These are phyloP conservation scores for Philopedon plagiatum DNA, from an alignment of 2,888 invertebrate genomes.

Conservation along the genomic window DNA sequence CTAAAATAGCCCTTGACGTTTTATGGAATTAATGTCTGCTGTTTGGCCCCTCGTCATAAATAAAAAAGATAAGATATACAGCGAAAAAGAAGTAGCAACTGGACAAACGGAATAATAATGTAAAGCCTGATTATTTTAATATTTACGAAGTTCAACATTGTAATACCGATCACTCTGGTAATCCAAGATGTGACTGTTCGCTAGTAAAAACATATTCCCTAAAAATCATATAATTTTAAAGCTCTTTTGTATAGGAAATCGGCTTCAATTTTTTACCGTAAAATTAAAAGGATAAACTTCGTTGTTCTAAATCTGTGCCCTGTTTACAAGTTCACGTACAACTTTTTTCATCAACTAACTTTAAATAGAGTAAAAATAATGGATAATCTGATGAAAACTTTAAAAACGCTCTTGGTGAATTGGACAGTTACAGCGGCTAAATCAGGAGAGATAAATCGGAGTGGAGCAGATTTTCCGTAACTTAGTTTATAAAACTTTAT, in stretches of 20 bases:
- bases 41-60: background rate
- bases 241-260: no score
- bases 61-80: background rate
- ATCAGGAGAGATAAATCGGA: constrained; percentile 44
- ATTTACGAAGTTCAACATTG: no score
- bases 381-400: constrained; percentile 48
- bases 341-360: constrained; percentile 35
- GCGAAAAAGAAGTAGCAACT: background rate
- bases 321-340: constrained; percentile 36
- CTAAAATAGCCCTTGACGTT: no score
- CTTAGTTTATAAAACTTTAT: constrained; percentile 44
- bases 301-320: background rate
- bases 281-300: no score
- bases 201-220: no score
- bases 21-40: background rate
- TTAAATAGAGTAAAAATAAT: constrained; percentile 39
- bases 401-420: constrained; percentile 39
- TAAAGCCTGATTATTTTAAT: background rate
- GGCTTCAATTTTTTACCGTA: background rate
- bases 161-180: no score
- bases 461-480: constrained; percentile 35
- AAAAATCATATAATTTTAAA: no score
- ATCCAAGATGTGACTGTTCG: no score
- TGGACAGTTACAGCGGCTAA: constrained; percentile 32
- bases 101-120: background rate